Base-by-base conservation (phyloP, 2,888 invertebrate species). In the Idaea dimidiata region DNA sequence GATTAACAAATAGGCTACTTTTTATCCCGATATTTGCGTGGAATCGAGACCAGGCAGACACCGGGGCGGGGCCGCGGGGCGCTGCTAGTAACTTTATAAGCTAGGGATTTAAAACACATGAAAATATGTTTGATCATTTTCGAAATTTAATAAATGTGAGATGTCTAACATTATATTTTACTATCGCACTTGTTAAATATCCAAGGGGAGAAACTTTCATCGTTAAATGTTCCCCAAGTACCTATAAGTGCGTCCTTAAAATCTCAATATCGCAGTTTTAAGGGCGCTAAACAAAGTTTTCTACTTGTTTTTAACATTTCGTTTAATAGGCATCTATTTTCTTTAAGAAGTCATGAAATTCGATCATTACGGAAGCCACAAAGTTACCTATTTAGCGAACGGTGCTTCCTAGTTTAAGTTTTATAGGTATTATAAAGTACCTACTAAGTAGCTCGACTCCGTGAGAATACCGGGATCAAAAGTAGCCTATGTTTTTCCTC, bases 271-370 rank as follows among this genome's bases (percentile, higher is more conserved):
- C 8, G 43, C 43, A 43, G 43, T 8, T 43, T 43, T 43, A 43
- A 43, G 43, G 14, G 43, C 43, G 43, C 43, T 43, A 14, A 43
- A 43, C 31, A 62, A 69, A 69, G 65, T 66, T 66, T 60, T 55
- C 59, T 59, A 61, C 60, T 66, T 43, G 14, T 43, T 14, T 43
- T 43, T 14, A 43, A 43, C 8, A 14, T 43, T 43, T 14, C 17
- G 43, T 43, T 43, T 43, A 10, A 24, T 24, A 24, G 24, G 24
- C 24, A 24, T 24, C 24, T 24, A 8, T 43, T 43, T 43, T 43
- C 10, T 14, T 43, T 3, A 43, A 43, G 14, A 43, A 43, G 14
- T 43, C 43, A 43, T 43, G 43, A 43, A 43, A 43, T 10, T 43
- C 10, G 43, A 43, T 43, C 43, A 43, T 43, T 43, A 8, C 43